These are phyloP conservation scores for Salticus scenicus DNA, from an alignment of 2,888 invertebrate species.

Conservation along the genomic window DNA sequence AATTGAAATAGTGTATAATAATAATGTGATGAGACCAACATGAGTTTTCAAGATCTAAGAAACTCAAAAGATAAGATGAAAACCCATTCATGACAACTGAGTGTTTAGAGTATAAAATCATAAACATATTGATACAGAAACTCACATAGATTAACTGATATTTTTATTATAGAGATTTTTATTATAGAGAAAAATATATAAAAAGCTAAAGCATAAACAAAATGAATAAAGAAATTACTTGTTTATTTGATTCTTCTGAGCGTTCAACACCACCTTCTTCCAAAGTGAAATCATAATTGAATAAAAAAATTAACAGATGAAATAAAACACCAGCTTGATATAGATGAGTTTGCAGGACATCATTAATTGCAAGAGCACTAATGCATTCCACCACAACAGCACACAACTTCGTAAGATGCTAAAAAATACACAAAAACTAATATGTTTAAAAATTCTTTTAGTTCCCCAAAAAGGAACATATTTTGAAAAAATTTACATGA, in stretches of 20 bases:
- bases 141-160: too few species aligned
- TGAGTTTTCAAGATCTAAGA: too few species aligned
- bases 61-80: too few species aligned
- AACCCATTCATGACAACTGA: too few species aligned
- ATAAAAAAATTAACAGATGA: constrained; percentile 91
- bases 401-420: constrained; percentile 88
- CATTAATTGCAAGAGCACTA: constrained; percentile 89
- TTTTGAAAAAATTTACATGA: background rate
- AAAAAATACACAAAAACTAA: background rate
- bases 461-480: background rate
- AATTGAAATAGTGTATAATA: too few species aligned
- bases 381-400: constrained; percentile 93
- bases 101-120: too few species aligned
- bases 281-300: constrained; percentile 97
- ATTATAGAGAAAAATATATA: too few species aligned
- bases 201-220: too few species aligned
- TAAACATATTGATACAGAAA: too few species aligned
- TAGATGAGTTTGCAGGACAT: constrained; percentile 88
- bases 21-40: too few species aligned
- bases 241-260: constrained; percentile 88
- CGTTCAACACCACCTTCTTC: constrained; percentile 96
- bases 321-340: constrained; percentile 91
- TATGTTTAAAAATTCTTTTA: background rate
- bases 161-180: too few species aligned
- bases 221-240: too few species aligned